These are phyloP conservation scores for Stylophora pistillata DNA, from an alignment of 64 coral and sea anemone genomes.

Conservation along the genomic window DNA sequence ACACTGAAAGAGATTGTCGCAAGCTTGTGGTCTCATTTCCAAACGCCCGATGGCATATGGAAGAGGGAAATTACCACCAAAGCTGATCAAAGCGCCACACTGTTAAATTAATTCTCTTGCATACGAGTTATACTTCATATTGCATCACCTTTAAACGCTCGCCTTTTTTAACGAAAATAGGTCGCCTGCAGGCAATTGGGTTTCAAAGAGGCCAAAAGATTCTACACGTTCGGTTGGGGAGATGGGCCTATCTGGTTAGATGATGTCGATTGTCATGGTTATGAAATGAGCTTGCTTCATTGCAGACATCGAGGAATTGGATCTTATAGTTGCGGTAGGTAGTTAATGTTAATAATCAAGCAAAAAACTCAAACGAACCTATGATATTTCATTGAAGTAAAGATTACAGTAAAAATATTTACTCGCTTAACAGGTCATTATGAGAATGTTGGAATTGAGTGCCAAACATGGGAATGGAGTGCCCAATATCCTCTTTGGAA, in stretches of 20 bases:
- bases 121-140: not conserved
- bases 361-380: too few relatives aligned
- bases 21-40: too few relatives aligned
- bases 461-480: conserved; percentile 72
- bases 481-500: conserved; percentile 42
- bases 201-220: conserved; percentile 42
- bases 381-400: too few relatives aligned
- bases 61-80: too few relatives aligned
- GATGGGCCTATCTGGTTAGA: conserved; percentile 40
- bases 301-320: conserved; percentile 65
- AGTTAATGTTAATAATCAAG: too few relatives aligned
- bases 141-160: not conserved
- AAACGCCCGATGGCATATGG: too few relatives aligned
- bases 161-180: not conserved
- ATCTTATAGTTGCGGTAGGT: conserved; percentile 51
- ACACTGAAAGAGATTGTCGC: too few relatives aligned
- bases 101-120: not conserved
- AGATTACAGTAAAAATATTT: too few relatives aligned
- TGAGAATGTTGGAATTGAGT: too few relatives aligned
- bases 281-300: conserved; percentile 41
- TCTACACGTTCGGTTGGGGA: conserved; percentile 39
- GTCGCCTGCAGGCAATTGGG: conserved; percentile 72
- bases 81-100: too few relatives aligned
- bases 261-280: conserved; percentile 58
- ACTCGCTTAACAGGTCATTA: too few relatives aligned